These are phyloP conservation scores for Tenualosa ilisha DNA, from an alignment of 2,797 vertebrate genomes.

Conservation along the genomic window DNA sequence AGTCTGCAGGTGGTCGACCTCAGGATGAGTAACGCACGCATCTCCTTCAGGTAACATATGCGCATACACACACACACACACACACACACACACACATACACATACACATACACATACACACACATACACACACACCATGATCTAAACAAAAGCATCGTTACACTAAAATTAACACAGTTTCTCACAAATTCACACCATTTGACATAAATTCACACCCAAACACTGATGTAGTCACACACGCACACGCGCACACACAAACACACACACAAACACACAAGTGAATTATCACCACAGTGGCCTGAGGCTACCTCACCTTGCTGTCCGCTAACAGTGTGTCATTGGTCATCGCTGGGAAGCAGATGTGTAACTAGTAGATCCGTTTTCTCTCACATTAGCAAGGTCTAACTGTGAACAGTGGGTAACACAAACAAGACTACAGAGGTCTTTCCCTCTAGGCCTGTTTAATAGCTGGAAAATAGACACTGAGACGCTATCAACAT, in stretches of 20 bases:
- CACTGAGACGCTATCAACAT: not conserved
- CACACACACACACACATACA: not conserved
- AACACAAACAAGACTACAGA: not conserved
- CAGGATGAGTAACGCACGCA: constrained; percentile 72
- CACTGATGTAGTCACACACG: not conserved
- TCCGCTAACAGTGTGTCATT: no score
- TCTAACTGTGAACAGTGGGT: not conserved
- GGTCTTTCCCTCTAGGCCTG: not conserved
- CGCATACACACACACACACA: not conserved
- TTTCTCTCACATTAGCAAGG: not conserved
- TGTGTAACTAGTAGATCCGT: no score
- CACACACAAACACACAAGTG: not conserved
- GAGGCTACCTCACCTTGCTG: no score
- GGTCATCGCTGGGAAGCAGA: no score
- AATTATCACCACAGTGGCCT: no score
- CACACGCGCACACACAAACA: not conserved
- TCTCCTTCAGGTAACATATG: constrained; percentile 67
- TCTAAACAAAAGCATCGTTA: no score
- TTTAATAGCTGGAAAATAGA: constrained; percentile 5
- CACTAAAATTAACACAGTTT: no score
- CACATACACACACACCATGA: not conserved
- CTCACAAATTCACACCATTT: no score
- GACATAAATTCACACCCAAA: not conserved
- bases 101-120: not conserved
- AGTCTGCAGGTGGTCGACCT: constrained; percentile 84